These are phyloP conservation scores for Drosophila pseudotakahashii DNA, from an alignment of 2,888 invertebrate genomes.

Conservation along the genomic window DNA sequence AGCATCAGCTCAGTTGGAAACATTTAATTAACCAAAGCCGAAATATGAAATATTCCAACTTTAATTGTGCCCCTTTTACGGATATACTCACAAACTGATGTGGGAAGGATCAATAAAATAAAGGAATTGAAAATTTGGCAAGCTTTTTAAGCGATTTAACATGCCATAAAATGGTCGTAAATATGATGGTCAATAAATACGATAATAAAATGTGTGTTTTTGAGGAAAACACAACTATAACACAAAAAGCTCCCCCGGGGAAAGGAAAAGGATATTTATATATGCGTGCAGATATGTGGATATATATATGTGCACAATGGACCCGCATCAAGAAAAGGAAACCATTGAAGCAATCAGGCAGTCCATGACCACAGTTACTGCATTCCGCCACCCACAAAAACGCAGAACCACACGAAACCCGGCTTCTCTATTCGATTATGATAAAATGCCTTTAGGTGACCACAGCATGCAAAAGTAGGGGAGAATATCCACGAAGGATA, in stretches of 20 bases:
- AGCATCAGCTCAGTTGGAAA: constrained; percentile 19
- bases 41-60: constrained; percentile 13
- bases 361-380: constrained; percentile 51
- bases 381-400: constrained; percentile 12
- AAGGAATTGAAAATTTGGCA: constrained; percentile 38
- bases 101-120: constrained; percentile 59
- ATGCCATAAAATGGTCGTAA: constrained; percentile 56
- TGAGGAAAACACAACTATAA: constrained; percentile 49
- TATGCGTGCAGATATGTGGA: constrained; percentile 13
- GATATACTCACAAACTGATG: constrained; percentile 18
- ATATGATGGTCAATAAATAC: constrained; percentile 71
- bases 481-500: constrained; percentile 4
- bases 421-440: constrained; percentile 64
- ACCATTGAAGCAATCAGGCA: constrained; percentile 65
- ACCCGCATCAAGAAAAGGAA: constrained; percentile 65
- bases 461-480: constrained; percentile 49
- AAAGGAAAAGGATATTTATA: constrained; percentile 33
- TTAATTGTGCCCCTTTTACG: constrained; percentile 17
- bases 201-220: constrained; percentile 63
- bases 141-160: constrained; percentile 58
- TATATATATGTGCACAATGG: constrained; percentile 47
- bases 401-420: constrained; percentile 2
- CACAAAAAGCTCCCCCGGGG: constrained; percentile 56
- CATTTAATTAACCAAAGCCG: constrained; percentile 34
- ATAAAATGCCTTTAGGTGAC: constrained; percentile 74